phyloP scores from a whole-genome alignment of 2,888 invertebrate genomes.

The Luperina testacea region DNA sequence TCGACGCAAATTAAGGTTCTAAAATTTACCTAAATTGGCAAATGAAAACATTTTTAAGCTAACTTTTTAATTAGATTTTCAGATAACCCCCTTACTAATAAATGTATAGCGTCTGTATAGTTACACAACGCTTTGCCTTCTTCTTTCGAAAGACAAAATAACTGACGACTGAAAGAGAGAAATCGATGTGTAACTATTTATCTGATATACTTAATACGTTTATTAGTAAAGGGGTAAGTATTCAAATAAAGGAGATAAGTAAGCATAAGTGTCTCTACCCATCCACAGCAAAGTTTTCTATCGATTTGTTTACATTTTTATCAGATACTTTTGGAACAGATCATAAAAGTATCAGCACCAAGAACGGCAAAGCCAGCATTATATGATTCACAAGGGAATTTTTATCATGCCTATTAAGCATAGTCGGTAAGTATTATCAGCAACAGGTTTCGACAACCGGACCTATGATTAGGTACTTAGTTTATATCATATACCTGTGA shows the following conservation, averaged over 20 bases:
- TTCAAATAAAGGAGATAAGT: background rate
- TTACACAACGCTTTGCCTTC: too few relatives aligned
- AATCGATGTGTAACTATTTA: too few relatives aligned
- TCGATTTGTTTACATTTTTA: background rate
- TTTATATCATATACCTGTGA: conserved; percentile 24
- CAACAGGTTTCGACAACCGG: conserved; percentile 27
- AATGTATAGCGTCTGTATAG: too few relatives aligned
- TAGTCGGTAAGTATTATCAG: background rate
- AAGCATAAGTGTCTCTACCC: background rate
- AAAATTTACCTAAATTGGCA: background rate
- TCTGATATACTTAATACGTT: too few relatives aligned
- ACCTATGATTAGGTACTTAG: conserved; percentile 22
- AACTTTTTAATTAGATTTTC: too few relatives aligned
- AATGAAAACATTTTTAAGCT: background rate
- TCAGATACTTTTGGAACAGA: background rate
- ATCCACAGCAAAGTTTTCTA: background rate
- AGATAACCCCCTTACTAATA: too few relatives aligned
- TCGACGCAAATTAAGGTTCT: background rate
- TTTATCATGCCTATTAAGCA: conserved; percentile 5
- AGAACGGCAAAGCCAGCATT: background rate
- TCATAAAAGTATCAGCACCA: background rate
- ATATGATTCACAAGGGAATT: conserved; percentile 14
- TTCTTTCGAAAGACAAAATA: too few relatives aligned
- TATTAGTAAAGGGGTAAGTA: too few relatives aligned
- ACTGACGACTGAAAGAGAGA: too few relatives aligned